Evolutionary conservation across 2,888 invertebrate genomes (phyloP), one percentile per base, ranked within the genome.

Genomic region (Dusona sp.): DNA sequence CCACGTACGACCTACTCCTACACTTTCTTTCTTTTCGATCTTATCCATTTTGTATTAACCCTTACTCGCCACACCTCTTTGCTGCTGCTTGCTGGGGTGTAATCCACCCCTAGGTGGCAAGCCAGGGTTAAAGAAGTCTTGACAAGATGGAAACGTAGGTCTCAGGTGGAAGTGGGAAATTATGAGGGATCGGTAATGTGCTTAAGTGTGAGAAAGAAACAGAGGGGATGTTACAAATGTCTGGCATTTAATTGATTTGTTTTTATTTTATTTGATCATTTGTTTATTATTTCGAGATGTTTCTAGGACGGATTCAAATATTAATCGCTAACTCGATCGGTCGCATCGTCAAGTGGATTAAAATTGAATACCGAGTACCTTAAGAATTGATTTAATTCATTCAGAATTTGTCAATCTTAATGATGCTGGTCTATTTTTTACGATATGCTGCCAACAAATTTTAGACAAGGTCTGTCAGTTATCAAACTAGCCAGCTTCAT

Each of bases 381-480:
- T 13, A 3, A 13, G 57, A 25, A 11, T 25, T 57, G 22, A 61
- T 61, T 16, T 29, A 29, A 25, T 61, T 16, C 9, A 54, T 22
- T 25, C 25, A 57, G 25, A 25, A 57, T 65, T 19, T 19, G 33
- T 65, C 64, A 19, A 65, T 36, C 19, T 13, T 65, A 9, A 36
- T 57, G 25, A 33, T 16, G 22, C 2, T 57, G 36, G 22, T 57
- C 4, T 3, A 54, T 57, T 16, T 54, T 22, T n/a, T 22, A 33
- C n/a, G 51, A 54, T 72, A 22, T 36, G 3, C 73, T 73, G n/a
- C 33, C 36, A 38, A 13, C 54, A 73, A 54, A 73, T 33, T 2
- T n/a, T 54, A n/a, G 22, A 54, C 72, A 22, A n/a, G 73, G 54
- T 29, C 72, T 33, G 33, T 33, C 72, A 54, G 33, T 54, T 73